phyloP scores from a whole-genome alignment of 2,113 vertebrate species.

The Misgurnus anguillicaudatus region DNA sequence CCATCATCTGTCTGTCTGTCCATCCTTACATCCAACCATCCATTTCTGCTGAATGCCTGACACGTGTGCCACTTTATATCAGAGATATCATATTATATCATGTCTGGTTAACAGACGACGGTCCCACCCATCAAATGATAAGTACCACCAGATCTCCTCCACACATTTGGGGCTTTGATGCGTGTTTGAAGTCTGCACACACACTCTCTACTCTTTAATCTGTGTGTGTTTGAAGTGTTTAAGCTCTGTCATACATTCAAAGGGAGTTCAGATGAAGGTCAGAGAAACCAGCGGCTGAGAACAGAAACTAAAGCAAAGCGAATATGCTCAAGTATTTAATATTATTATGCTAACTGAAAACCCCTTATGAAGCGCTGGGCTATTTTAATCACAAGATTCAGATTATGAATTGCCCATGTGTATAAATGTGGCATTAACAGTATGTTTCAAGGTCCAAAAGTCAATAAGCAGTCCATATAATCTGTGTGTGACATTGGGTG shows the following conservation, averaged over 20 bases:
- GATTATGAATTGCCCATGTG: neutral
- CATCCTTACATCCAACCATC: no score
- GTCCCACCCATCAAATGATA: neutral
- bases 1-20: no score
- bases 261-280: conserved; percentile 21
- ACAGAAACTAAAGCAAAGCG: neutral
- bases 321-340: neutral
- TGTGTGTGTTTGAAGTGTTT: conserved; percentile 11
- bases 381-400: conserved; percentile 1
- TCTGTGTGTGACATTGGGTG: no score
- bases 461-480: no score
- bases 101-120: neutral
- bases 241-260: neutral
- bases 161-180: conserved; percentile 17
- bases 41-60: neutral
- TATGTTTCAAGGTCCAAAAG: no score
- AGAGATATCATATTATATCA: neutral
- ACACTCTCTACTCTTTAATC: conserved; percentile 23
- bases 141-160: conserved; percentile 4
- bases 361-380: neutral
- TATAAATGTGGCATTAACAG: neutral
- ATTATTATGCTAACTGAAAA: neutral
- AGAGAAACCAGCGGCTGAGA: neutral
- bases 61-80: neutral
- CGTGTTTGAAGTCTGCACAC: neutral